Percentiles rank a stretch among this genome's conserved stretches.
Conservation (phyloP, 2,888 invertebrate genomes). For the Crematogaster levior region DNA sequence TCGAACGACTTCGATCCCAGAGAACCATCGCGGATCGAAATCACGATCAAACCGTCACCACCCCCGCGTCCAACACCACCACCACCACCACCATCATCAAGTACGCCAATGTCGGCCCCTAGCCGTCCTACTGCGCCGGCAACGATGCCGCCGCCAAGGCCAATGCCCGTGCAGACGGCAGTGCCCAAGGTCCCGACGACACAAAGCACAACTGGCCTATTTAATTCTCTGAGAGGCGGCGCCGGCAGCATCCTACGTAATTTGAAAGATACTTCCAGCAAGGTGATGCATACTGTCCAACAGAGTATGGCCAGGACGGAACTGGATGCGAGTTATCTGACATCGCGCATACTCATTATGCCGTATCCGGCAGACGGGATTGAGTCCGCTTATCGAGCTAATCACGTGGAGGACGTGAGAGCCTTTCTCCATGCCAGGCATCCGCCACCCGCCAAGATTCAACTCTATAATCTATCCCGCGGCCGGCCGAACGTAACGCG, state of each 20-base stretch:
- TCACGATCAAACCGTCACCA: conserved; percentile 75
- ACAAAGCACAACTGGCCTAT: conserved; percentile 87
- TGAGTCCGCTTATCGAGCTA: conserved; percentile 96
- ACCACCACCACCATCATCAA: conserved; percentile 78
- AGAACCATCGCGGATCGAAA: conserved; percentile 90
- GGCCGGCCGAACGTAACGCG: conserved; percentile 86
- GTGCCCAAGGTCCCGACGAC: conserved; percentile 72
- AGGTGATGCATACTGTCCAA: conserved; percentile 98
- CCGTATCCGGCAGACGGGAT: conserved; percentile 97
- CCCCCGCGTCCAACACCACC: conserved; percentile 80
- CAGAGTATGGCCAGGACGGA: conserved; percentile 95
- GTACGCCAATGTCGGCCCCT: conserved; percentile 77
- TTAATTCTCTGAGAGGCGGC: conserved; percentile 95
- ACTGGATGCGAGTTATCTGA: conserved; percentile 96
- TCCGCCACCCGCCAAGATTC: conserved; percentile 90
- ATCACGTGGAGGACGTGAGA: conserved; percentile 96
- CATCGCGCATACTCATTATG: conserved; percentile 96
- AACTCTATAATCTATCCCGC: conserved; percentile 93
- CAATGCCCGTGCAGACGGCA: conserved; percentile 72
- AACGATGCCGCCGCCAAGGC: conserved; percentile 78
- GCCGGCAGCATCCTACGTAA: conserved; percentile 97
- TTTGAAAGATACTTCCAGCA: conserved; percentile 97
- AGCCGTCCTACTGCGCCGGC: conserved; percentile 78
- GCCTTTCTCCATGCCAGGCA: conserved; percentile 92
- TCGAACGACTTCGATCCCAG: conserved; percentile 93